Percentiles rank a stretch among this genome's conserved stretches.
phyloP scores from a whole-genome alignment of 2,888 invertebrate species.

The Amiota communis region DNA sequence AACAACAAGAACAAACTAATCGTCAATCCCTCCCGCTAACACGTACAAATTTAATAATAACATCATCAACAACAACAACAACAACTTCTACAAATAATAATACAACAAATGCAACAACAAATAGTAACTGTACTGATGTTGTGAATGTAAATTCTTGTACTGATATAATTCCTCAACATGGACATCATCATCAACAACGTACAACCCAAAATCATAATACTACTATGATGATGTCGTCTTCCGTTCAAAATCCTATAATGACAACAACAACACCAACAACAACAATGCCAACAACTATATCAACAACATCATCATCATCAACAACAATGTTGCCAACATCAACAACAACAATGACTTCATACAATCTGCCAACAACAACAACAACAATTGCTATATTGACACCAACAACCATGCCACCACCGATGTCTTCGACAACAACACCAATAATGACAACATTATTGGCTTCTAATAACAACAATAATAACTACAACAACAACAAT shows the following conservation, averaged over 20 bases:
- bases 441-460: slow-evolving; percentile 18
- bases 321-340: slow-evolving; percentile 37
- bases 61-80: slow-evolving; percentile 69
- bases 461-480: slow-evolving; percentile 39
- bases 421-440: slow-evolving; percentile 23
- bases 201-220: slow-evolving; percentile 15
- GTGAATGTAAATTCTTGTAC: slow-evolving; percentile 73
- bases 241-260: neutral
- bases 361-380: slow-evolving; percentile 30
- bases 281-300: slow-evolving; percentile 15
- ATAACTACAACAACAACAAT: slow-evolving; percentile 48
- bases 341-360: slow-evolving; percentile 43
- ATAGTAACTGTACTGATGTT: slow-evolving; percentile 73
- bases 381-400: slow-evolving; percentile 36
- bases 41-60: slow-evolving; percentile 72
- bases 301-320: neutral
- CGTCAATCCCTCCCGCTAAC: slow-evolving; percentile 71
- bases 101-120: slow-evolving; percentile 70
- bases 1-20: slow-evolving; percentile 67
- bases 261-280: slow-evolving; percentile 24
- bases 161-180: slow-evolving; percentile 71
- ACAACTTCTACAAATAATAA: no score
- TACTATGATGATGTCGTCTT: no score
- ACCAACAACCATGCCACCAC: neutral
- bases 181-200: slow-evolving; percentile 46